Evolutionary conservation across 2,888 invertebrate genomes (phyloP).

Genomic region (Pomacea canaliculata): DNA sequence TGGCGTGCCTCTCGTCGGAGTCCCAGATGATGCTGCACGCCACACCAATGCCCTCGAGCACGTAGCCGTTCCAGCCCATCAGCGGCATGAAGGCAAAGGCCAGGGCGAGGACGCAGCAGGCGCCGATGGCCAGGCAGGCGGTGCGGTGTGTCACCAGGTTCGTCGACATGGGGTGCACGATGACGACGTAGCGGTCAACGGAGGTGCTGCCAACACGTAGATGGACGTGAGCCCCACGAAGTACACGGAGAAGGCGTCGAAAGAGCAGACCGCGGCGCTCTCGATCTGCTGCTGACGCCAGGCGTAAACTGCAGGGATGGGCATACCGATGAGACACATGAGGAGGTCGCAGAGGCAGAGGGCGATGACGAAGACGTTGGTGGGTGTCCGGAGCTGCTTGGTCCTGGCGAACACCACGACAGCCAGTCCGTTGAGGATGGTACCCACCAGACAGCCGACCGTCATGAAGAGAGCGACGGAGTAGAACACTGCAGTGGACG

Average conservation of each 20-base stretch:
- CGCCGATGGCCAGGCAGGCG: slow-evolving; percentile 25
- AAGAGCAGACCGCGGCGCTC: slow-evolving; percentile 40
- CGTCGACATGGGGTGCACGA: slow-evolving; percentile 38
- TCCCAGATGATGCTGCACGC: slow-evolving; percentile 46
- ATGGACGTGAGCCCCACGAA: slow-evolving; percentile 53
- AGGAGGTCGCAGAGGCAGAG: slow-evolving; percentile 47
- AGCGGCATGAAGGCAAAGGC: slow-evolving; percentile 42
- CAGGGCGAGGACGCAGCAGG: slow-evolving; percentile 33
- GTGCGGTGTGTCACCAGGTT: slow-evolving; percentile 31
- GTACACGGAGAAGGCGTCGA: slow-evolving; percentile 56
- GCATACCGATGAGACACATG: slow-evolving; percentile 38
- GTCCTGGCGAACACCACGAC: slow-evolving; percentile 40
- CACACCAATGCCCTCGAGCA: slow-evolving; percentile 38
- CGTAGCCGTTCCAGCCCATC: slow-evolving; percentile 43
- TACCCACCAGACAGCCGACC: slow-evolving; percentile 24
- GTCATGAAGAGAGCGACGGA: slow-evolving; percentile 18
- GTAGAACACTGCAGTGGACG: slow-evolving; percentile 13
- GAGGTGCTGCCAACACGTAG: slow-evolving; percentile 57
- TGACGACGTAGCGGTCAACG: slow-evolving; percentile 57
- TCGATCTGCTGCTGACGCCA: slow-evolving; percentile 39
- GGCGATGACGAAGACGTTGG: slow-evolving; percentile 55
- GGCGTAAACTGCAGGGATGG: slow-evolving; percentile 24
- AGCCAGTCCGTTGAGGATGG: slow-evolving; percentile 35
- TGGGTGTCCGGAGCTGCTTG: slow-evolving; percentile 50
- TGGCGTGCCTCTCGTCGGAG: slow-evolving; percentile 21